Conservation (phyloP, 2,797 vertebrate genomes). For the Rachycentron canadum region DNA sequence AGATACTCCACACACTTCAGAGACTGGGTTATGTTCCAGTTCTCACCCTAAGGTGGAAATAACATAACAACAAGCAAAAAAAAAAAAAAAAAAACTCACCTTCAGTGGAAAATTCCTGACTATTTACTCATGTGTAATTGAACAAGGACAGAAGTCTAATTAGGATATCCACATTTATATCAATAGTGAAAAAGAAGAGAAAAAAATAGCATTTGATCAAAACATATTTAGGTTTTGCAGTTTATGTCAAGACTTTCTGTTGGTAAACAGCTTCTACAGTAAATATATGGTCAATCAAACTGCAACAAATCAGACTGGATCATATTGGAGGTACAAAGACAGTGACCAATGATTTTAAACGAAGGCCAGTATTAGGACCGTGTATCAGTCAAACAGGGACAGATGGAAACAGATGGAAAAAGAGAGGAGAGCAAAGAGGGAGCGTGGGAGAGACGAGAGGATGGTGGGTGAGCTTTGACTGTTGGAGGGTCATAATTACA, state of each 20-base stretch:
- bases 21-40: constrained; percentile 14
- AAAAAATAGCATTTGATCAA: background rate
- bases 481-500: constrained; percentile 76
- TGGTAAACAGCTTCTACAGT: background rate
- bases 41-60: constrained; percentile 1
- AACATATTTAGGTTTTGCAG: too few species aligned
- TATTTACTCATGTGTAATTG: constrained; percentile 5
- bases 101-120: background rate
- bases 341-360: constrained; percentile 25
- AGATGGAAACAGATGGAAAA: constrained; percentile 39
- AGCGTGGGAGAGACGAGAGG: constrained; percentile 32
- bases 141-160: constrained; percentile 14
- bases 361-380: constrained; percentile 18
- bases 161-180: background rate
- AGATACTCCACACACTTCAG: constrained; percentile 31
- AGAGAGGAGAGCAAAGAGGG: constrained; percentile 11
- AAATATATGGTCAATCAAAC: constrained; percentile 22
- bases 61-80: too few species aligned
- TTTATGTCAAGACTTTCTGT: background rate
- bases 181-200: background rate
- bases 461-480: constrained; percentile 61
- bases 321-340: background rate
- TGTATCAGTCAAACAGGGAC: constrained; percentile 32
- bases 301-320: background rate
- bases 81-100: background rate